Evolutionary conservation across 2,113 vertebrate species (phyloP), one percentile per base, ranked within the genome.

Genomic region (Pithys albifrons): DNA sequence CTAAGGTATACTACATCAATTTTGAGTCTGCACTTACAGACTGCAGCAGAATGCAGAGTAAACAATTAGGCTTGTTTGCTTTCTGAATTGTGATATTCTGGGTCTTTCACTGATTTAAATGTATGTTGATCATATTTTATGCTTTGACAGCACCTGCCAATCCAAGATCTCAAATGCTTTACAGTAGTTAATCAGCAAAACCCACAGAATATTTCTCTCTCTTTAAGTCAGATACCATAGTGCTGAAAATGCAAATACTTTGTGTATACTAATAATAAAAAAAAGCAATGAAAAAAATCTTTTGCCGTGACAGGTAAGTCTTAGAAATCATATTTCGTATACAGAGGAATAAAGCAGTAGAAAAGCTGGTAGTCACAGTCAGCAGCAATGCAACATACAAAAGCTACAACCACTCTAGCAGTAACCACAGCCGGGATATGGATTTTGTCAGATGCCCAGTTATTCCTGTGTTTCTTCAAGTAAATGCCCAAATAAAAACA

Each of bases 21-120:
- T 93, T 94, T 91, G 57, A 95, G 73, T 75, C 76, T 94, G 80
- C 31, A 48, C 61, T 91, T 92, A 81, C n/a, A 82, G 91, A 62
- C 66, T 95, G 83, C 54, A 75, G 66, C 61, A 57, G 89, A 95
- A 49, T 78, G 43, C 41, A 90, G 73, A 91, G 61, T 58, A 96
- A 96, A 92, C 46, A 94, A 91, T 91, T 91, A 89, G 61, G 49
- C 46, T 85, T 85, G 37, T 92, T 96, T 88, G 76, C 76, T 95
- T 33, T 91, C 58, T 86, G 88, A 81, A 85, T 87, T 75, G 61
- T 82, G 66, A 87, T 73, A 85, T 29, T 82, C 46, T 75, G 37
- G 22, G 25, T 69, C n/a, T 81, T 87, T 89, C 76, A 76, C 49
- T 87, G 62, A 72, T 86, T 81, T 85, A 82, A 81, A 92, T 23